Conservation (phyloP, 2,797 vertebrate species). For the Parauchenoglanis punctatus region DNA sequence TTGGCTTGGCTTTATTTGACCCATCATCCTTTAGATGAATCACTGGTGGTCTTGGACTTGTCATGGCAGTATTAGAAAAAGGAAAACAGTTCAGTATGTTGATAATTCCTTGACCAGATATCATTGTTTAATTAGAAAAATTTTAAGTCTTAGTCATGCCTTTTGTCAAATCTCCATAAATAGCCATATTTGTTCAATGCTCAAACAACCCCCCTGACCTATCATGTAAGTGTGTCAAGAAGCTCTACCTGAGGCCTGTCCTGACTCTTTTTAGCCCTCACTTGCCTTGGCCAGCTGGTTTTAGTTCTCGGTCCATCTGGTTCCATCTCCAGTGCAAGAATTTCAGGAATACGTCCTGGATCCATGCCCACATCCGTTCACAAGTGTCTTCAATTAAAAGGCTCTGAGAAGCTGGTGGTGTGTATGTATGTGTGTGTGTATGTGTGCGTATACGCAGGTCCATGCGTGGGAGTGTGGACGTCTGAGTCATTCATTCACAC, state of each 20-base stretch:
- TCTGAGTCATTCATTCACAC: slow-evolving; percentile 53
- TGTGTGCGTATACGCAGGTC: slow-evolving; percentile 9
- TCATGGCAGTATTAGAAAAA: neutral
- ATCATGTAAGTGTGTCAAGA: slow-evolving; percentile 61
- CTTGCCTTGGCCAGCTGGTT: slow-evolving; percentile 77
- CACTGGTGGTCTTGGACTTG: neutral
- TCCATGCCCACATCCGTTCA: slow-evolving; percentile 82
- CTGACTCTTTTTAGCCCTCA: slow-evolving; percentile 62
- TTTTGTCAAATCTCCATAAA: neutral
- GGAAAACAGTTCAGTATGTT: neutral
- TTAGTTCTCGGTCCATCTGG: slow-evolving; percentile 83
- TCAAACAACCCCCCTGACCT: slow-evolving; percentile 37
- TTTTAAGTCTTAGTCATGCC: neutral
- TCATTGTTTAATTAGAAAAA: neutral
- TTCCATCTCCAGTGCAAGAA: slow-evolving; percentile 79
- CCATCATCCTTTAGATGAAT: neutral
- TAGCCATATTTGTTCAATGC: slow-evolving; percentile 6
- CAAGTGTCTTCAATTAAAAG: slow-evolving; percentile 84
- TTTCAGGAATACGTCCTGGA: slow-evolving; percentile 85
- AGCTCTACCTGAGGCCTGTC: slow-evolving; percentile 68
- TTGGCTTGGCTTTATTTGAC: slow-evolving; percentile 13
- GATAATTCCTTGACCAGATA: neutral
- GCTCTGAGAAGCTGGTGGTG: slow-evolving; percentile 68
- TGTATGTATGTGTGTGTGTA: slow-evolving; percentile 31
- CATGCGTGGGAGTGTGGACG: slow-evolving; percentile 27